Percentiles rank a stretch among this genome's conserved stretches.
These are phyloP conservation scores for Tipula lateralis DNA, from an alignment of 2,888 invertebrate species.

Conservation along the genomic window DNA sequence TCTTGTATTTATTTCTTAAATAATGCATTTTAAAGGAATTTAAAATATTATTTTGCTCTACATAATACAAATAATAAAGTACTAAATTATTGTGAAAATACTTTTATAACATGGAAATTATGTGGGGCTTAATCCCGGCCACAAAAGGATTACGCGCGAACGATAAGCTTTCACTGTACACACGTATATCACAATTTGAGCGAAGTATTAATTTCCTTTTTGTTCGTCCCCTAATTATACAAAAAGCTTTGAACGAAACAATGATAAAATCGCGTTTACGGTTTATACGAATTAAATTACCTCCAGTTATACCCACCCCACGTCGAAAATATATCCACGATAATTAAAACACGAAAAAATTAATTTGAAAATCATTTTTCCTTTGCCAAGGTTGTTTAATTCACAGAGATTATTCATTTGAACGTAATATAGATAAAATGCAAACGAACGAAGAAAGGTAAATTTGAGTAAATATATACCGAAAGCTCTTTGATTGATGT, in stretches of 20 bases:
- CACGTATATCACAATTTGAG: not conserved
- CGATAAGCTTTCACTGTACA: not conserved
- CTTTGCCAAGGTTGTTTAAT: not conserved
- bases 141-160: not conserved
- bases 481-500: conserved; percentile 24
- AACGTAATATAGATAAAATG: conserved; percentile 12
- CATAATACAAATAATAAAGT: not conserved
- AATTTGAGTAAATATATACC: not conserved
- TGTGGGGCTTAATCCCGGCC: not conserved
- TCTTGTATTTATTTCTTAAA: not conserved
- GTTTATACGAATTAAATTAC: not conserved
- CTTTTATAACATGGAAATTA: not conserved
- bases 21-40: not conserved
- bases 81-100: not conserved
- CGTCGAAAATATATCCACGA: not conserved
- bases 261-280: not conserved
- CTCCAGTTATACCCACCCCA: not conserved
- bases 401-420: not conserved
- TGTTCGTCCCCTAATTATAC: not conserved
- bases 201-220: not conserved
- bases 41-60: not conserved
- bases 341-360: conserved; percentile 16
- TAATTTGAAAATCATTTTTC: not conserved
- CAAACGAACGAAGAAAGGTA: not conserved
- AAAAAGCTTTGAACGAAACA: not conserved